Conservation (phyloP, 2,113 vertebrate species). For the Furnarius figulus region DNA sequence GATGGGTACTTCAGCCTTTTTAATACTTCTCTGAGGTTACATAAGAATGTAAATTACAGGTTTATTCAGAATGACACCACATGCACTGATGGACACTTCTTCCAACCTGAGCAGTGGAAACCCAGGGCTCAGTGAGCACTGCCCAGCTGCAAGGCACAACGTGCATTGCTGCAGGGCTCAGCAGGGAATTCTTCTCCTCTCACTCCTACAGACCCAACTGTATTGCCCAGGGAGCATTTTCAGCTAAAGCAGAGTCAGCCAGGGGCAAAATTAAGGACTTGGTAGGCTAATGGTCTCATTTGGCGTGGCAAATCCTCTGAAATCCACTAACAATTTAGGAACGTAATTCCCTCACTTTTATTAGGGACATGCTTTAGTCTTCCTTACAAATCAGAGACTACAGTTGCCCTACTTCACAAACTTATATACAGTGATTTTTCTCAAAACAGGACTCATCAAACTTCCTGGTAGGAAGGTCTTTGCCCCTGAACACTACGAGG, state of each 20-base stretch:
- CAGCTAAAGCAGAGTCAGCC: neutral
- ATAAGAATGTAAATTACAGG: neutral
- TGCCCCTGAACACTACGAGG: neutral
- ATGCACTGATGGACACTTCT: neutral
- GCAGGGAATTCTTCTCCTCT: neutral
- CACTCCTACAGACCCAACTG: neutral
- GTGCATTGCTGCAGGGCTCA: neutral
- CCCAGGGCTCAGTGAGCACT: neutral
- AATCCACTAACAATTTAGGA: constrained; percentile 33
- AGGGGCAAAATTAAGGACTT: neutral
- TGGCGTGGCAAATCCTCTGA: constrained; percentile 34
- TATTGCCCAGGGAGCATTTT: neutral
- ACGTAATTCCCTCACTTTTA: neutral
- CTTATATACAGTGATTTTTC: neutral
- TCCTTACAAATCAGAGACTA: neutral
- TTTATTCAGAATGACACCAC: neutral
- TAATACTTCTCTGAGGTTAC: neutral
- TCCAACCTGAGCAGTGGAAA: neutral
- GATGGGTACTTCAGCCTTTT: neutral
- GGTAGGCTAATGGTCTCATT: neutral
- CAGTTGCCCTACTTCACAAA: neutral
- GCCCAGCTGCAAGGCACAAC: neutral
- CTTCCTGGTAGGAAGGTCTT: neutral
- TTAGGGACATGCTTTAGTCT: neutral
- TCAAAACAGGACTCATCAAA: neutral